These are phyloP conservation scores for Jaculus jaculus DNA, from an alignment of 2,113 vertebrate species.

Conservation along the genomic window DNA sequence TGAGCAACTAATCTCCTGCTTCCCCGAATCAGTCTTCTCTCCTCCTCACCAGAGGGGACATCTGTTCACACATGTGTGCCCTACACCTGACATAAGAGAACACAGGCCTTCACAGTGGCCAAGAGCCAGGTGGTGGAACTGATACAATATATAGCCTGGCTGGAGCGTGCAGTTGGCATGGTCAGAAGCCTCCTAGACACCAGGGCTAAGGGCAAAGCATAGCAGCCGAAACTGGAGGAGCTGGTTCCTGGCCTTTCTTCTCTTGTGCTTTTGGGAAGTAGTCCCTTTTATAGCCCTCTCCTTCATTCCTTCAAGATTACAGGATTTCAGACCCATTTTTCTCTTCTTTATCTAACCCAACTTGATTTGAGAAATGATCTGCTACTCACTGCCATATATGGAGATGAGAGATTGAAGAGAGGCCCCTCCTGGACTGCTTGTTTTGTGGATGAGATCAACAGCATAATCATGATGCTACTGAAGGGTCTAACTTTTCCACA, in stretches of 20 bases:
- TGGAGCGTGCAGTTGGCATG: slow-evolving; percentile 32
- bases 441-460: background rate
- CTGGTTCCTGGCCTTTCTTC: background rate
- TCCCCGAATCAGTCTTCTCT: slow-evolving; percentile 51
- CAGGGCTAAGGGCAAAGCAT: background rate
- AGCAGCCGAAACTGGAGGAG: slow-evolving; percentile 37
- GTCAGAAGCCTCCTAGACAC: background rate
- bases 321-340: background rate
- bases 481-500: background rate
- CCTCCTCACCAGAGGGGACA: slow-evolving; percentile 60
- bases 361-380: background rate
- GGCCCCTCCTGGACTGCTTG: background rate
- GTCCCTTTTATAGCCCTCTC: background rate
- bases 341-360: background rate
- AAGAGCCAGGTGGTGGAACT: slow-evolving; percentile 41
- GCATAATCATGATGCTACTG: accelerated
- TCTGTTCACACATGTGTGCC: slow-evolving; percentile 64
- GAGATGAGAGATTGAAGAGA: background rate
- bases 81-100: slow-evolving; percentile 46
- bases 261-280: background rate
- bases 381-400: accelerated
- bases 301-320: background rate
- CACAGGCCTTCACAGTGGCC: slow-evolving; percentile 51
- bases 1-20: slow-evolving; percentile 53
- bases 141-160: background rate